Evolutionary conservation across 2,797 vertebrate species (phyloP), one percentile per base, ranked within the genome.

Genomic region (Leptatherina wallacei): DNA sequence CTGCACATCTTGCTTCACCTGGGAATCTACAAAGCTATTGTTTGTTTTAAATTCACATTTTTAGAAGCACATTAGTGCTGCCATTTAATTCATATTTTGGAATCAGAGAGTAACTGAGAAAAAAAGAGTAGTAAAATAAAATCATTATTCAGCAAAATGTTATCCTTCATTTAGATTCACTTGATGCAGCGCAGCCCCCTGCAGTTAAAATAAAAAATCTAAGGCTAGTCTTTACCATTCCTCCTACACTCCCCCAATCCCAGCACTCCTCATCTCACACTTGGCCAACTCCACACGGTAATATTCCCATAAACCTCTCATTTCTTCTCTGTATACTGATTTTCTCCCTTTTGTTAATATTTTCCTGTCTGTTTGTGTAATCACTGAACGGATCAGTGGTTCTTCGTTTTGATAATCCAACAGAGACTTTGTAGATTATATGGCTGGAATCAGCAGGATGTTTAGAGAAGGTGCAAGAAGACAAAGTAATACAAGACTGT

Each of bases 341-440:
- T 91, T 88, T 82, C 61, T 80, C 33, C 57, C 56, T 67, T 90
- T 83, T 88, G 83, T 89, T 81, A 69, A 86, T 80, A 69, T 80
- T 85, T 75, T 75, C 65, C 76, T 66, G 54, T 75, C 62, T 69
- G 73, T 90, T 90, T 85, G 66, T 84, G 62, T 87, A 90, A 92
- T 91, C 85, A 79, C 62, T 57, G 59, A 71, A 78, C 1, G 77
- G 84, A 90, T 93, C 88, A 81, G 75, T 66, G 55, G 72, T 75
- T 85, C 57, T 72, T 80, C 65, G 61, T 76, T 86, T 75, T 83
- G 85, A 84, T 68, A 83, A 38, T 63, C 65, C 65, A 51, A 73
- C 60, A 2, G 44, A 85, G 75, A 75, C 55, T 66, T 55, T 61
- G 44, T 44, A 73, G 74, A 91, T 85, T 65, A 82, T 8, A 76